These are phyloP conservation scores for Drosophila willistoni DNA, from an alignment of 1,140 invertebrate genomes.

Conservation along the genomic window DNA sequence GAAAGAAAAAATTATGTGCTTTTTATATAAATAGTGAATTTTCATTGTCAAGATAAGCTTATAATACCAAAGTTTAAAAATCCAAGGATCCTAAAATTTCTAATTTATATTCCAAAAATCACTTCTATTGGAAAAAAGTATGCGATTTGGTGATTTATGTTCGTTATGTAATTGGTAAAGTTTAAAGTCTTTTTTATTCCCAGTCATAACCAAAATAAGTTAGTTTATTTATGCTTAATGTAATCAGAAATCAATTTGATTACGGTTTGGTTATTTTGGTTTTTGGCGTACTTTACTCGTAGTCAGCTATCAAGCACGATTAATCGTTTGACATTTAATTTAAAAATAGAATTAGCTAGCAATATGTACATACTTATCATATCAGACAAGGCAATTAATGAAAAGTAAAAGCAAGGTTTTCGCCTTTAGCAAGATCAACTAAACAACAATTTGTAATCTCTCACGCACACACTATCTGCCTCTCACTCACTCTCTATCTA, in stretches of 20 bases:
- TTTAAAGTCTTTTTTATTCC: neutral
- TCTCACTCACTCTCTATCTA: neutral
- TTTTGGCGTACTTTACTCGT: neutral
- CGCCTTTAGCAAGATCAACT: constrained; percentile 17
- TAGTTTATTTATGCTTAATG: neutral
- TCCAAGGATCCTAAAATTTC: too few relatives aligned
- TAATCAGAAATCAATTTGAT: constrained; percentile 12
- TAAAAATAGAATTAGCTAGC: constrained; percentile 6
- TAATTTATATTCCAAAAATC: too few relatives aligned
- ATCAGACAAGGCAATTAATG: constrained; percentile 26
- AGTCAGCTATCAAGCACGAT: neutral
- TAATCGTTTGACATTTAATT: neutral
- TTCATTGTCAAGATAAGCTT: too few relatives aligned
- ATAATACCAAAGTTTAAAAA: too few relatives aligned
- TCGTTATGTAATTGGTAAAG: neutral
- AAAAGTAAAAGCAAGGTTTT: constrained; percentile 55
- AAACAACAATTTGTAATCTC: constrained; percentile 12
- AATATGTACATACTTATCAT: neutral
- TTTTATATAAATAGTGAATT: too few relatives aligned
- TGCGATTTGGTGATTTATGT: too few relatives aligned
- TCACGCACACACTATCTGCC: neutral
- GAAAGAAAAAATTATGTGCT: too few relatives aligned
- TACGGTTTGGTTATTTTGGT: neutral
- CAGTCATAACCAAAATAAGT: neutral
- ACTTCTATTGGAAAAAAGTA: too few relatives aligned